Evolutionary conservation across 2,113 vertebrate species (phyloP).

Genomic region (Equus przewalskii): DNA sequence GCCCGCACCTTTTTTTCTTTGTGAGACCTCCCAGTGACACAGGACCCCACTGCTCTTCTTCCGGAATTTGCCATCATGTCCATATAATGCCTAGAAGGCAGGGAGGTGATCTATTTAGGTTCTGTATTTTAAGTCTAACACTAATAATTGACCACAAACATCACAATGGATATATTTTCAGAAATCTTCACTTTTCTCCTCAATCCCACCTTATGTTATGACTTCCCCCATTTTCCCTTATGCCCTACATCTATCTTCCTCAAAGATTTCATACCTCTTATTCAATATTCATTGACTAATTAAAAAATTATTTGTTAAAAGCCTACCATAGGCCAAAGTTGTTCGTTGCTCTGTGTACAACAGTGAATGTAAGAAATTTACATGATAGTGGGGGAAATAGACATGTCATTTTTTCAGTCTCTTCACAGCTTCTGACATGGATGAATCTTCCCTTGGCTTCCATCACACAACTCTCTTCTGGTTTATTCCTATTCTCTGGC

Average conservation of each 20-base stretch:
- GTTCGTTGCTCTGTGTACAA: neutral
- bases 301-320: conserved; percentile 14
- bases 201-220: neutral
- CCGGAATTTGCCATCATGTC: neutral
- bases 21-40: neutral
- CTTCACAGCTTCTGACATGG: neutral
- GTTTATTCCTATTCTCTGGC: neutral
- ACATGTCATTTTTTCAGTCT: neutral
- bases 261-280: neutral
- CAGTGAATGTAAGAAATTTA: neutral
- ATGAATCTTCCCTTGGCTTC: neutral
- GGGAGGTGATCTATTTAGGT: neutral
- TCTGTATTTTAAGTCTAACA: neutral
- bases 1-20: neutral
- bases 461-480: too few species aligned
- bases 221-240: neutral
- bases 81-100: neutral
- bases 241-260: neutral
- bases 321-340: neutral
- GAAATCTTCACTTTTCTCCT: neutral
- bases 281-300: neutral
- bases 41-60: neutral
- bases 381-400: neutral
- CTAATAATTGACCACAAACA: neutral
- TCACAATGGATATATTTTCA: neutral